Conservation (phyloP, 2,113 vertebrate genomes). For the Pterocles gutturalis region DNA sequence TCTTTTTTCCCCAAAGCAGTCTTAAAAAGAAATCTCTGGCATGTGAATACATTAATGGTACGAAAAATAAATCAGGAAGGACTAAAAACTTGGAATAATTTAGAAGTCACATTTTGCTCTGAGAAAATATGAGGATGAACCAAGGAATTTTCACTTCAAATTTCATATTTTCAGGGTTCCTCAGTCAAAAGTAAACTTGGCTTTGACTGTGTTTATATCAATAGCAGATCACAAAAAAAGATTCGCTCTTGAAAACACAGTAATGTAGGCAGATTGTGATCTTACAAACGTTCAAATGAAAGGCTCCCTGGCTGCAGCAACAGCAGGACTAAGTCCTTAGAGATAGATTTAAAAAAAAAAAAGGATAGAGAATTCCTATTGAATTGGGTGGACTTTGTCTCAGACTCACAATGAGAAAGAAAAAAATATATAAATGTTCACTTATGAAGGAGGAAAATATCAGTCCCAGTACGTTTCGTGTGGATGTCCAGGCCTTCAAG, state of each 20-base stretch:
- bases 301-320: neutral
- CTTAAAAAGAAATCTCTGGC: neutral
- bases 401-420: neutral
- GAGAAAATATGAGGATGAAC: neutral
- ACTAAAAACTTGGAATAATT: neutral
- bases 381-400: neutral
- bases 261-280: neutral
- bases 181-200: neutral
- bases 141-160: neutral
- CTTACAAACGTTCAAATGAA: neutral
- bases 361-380: neutral
- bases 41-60: neutral
- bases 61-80: neutral
- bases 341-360: neutral
- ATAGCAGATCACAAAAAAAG: neutral
- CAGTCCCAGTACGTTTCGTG: neutral
- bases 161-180: neutral
- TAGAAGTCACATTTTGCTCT: neutral
- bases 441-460: neutral
- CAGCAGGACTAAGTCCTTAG: neutral
- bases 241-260: neutral
- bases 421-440: neutral
- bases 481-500: neutral
- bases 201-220: rapidly evolving
- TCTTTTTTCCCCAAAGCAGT: too few relatives aligned